Conservation (phyloP, 2,113 vertebrate genomes). For the Promerops cafer region DNA sequence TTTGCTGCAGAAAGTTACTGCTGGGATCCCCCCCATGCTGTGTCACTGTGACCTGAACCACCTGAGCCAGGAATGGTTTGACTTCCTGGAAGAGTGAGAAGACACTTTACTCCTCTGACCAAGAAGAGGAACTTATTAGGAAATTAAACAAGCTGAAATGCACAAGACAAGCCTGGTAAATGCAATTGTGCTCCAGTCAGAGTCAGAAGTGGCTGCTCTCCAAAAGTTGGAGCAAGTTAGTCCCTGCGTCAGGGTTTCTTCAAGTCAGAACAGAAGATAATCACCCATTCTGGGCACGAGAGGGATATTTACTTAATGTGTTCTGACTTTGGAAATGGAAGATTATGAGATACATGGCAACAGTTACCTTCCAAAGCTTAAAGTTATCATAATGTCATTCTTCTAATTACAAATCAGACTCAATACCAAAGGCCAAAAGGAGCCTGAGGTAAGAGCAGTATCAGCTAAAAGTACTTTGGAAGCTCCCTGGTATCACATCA, state of each 20-base stretch:
- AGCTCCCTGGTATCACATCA: background rate
- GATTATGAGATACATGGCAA: background rate
- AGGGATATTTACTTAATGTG: constrained; percentile 3
- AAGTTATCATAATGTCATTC: background rate
- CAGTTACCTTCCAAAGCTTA: background rate
- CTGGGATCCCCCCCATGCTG: fast-evolving
- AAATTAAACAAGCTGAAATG: constrained; percentile 28
- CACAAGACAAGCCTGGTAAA: background rate
- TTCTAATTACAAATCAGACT: background rate
- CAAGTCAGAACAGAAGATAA: constrained; percentile 17
- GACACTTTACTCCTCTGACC: background rate
- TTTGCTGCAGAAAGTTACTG: background rate
- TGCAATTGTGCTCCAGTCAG: background rate
- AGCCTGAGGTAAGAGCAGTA: background rate
- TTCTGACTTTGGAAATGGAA: constrained; percentile 16
- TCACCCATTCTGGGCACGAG: background rate
- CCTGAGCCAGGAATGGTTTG: background rate
- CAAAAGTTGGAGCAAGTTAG: constrained; percentile 6
- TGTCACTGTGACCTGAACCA: background rate
- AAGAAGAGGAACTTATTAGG: constrained; percentile 7
- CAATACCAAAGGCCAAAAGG: background rate
- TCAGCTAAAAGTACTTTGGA: background rate
- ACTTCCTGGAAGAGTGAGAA: background rate
- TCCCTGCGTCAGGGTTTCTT: background rate
- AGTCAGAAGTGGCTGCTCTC: background rate